Evolutionary conservation across 1,140 invertebrate species (phyloP).

Genomic region (Coenobita brevimanus): DNA sequence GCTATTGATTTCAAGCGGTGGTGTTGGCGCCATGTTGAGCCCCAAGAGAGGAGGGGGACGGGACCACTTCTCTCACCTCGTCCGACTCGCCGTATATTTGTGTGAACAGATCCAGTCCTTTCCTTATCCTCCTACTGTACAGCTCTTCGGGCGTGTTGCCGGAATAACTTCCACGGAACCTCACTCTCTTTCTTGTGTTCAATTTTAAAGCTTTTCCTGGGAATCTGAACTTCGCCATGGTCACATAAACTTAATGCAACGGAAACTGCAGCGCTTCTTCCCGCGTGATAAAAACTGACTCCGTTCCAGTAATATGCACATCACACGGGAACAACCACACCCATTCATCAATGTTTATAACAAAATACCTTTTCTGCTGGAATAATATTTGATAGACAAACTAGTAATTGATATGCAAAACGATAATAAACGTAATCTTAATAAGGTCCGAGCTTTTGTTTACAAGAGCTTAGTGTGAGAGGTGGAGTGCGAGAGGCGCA

Average conservation of each 20-base stretch:
- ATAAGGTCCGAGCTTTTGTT: neutral
- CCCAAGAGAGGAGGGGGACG: neutral
- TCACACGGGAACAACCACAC: no score
- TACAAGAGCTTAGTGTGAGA: neutral
- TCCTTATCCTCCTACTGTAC: slow-evolving; percentile 66
- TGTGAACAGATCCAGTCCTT: slow-evolving; percentile 73
- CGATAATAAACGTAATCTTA: neutral
- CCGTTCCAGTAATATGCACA: slow-evolving; percentile 33
- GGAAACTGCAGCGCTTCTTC: slow-evolving; percentile 47
- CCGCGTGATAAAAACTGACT: slow-evolving; percentile 60
- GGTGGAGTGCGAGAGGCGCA: neutral
- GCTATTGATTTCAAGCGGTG: slow-evolving; percentile 47
- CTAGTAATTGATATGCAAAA: neutral
- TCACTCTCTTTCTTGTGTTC: slow-evolving; percentile 71
- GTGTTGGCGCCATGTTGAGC: slow-evolving; percentile 52
- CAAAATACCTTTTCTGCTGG: neutral
- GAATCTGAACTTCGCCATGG: slow-evolving; percentile 71
- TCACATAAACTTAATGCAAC: slow-evolving; percentile 49
- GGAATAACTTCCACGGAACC: slow-evolving; percentile 68
- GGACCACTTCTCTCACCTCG: slow-evolving; percentile 72
- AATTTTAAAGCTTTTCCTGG: slow-evolving; percentile 71
- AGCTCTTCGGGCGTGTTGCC: slow-evolving; percentile 68
- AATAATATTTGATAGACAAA: neutral
- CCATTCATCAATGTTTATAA: neutral
- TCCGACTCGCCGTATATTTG: slow-evolving; percentile 75